Evolutionary conservation across 1,140 invertebrate genomes (phyloP).

Genomic region (Drosophila aff.): DNA sequence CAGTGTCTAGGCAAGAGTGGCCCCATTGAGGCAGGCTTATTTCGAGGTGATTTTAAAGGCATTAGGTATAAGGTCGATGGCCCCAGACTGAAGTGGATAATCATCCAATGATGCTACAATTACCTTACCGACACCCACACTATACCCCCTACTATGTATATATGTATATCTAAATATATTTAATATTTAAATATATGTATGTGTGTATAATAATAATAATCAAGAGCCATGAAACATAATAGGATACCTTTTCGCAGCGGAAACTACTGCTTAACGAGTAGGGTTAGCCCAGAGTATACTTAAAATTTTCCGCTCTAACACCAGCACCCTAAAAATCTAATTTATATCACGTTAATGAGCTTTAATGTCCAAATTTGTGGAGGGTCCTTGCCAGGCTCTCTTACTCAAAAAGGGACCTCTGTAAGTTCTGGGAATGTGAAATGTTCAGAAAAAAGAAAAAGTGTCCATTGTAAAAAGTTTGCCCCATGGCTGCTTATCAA

Average conservation of each 20-base stretch:
- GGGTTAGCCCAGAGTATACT: conserved; percentile 43
- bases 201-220: conserved; percentile 9
- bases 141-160: not conserved
- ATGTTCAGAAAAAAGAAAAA: conserved; percentile 3
- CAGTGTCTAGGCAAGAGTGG: conserved; percentile 4
- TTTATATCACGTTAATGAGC: conserved; percentile 83
- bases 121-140: conserved; percentile 19
- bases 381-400: not conserved
- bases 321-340: conserved; percentile 66
- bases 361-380: conserved; percentile 71
- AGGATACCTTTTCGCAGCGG: conserved; percentile 22
- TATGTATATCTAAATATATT: not conserved
- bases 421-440: conserved; percentile 5
- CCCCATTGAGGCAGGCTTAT: conserved; percentile 11
- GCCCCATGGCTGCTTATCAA: conserved; percentile 68
- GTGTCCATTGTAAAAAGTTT: conserved; percentile 80
- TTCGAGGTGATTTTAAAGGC: conserved; percentile 44
- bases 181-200: not conserved
- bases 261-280: conserved; percentile 42
- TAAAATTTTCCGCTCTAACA: conserved; percentile 73
- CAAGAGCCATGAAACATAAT: conserved; percentile 36
- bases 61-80: conserved; percentile 19
- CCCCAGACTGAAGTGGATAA: conserved; percentile 29
- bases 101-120: conserved; percentile 48
- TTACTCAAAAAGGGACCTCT: not conserved